Conservation (phyloP, 2,113 vertebrate genomes). For the Leucopternis melanops region DNA sequence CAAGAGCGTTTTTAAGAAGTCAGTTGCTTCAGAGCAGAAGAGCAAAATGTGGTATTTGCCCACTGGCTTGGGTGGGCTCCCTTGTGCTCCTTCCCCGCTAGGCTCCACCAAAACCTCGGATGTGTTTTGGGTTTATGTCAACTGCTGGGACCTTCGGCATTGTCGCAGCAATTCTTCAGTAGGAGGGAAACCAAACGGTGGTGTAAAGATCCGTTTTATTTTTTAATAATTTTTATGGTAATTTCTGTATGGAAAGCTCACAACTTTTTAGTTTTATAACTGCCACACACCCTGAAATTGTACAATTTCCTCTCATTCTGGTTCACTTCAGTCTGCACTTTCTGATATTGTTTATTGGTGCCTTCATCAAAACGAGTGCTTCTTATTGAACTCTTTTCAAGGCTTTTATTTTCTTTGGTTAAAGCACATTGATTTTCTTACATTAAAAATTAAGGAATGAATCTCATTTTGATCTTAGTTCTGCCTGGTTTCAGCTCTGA, state of each 20-base stretch:
- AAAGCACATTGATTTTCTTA: neutral
- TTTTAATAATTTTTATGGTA: neutral
- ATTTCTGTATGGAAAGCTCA: neutral
- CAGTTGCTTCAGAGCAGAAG: neutral
- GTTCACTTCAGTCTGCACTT: neutral
- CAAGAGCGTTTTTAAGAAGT: neutral
- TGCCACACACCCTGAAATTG: accelerated
- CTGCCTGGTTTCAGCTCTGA: neutral
- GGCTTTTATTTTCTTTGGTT: neutral
- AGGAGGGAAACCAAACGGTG: no score
- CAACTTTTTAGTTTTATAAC: neutral
- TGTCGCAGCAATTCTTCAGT: accelerated
- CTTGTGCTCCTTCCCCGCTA: neutral
- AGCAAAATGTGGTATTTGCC: neutral
- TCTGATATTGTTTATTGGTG: neutral
- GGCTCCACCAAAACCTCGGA: neutral
- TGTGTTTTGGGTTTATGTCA: no score
- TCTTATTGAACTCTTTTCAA: neutral
- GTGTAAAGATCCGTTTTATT: neutral
- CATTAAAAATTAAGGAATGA: neutral
- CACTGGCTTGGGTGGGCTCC: neutral
- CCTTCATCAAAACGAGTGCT: neutral
- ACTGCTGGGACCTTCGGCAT: no score
- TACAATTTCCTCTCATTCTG: neutral
- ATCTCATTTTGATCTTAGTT: neutral